A percentile compares a stretch with the other conserved stretches of the same genome.
phyloP scores from a whole-genome alignment of 2,797 vertebrate species.

The Ceryle rudis region DNA sequence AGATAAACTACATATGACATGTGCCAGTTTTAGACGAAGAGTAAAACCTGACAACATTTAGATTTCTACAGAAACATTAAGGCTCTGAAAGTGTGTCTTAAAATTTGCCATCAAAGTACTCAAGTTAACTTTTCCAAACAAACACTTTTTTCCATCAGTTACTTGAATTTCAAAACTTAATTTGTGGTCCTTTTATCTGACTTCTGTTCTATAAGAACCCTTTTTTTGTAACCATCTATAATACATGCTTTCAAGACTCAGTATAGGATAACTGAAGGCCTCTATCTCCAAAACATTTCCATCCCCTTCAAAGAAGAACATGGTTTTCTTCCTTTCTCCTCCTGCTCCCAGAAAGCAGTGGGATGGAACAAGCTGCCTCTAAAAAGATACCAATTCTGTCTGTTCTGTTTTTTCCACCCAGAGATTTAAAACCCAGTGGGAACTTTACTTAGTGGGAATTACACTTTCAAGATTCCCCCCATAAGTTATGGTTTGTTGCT shows the following conservation, averaged over 20 bases:
- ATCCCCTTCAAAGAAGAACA: not conserved
- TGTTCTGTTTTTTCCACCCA: fast-evolving
- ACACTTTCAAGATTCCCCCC: not conserved
- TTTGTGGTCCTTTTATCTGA: not conserved
- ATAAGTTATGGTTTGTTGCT: not conserved
- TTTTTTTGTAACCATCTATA: not conserved
- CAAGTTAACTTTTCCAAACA: not conserved
- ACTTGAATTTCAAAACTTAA: not conserved
- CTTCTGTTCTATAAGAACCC: not conserved
- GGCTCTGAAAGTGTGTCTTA: not conserved
- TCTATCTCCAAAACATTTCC: not conserved
- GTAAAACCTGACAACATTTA: not conserved
- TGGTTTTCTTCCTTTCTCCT: not conserved
- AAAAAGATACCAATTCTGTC: not conserved
- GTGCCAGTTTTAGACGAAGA: not conserved
- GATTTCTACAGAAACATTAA: not conserved
- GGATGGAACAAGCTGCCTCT: not conserved
- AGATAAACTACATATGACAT: not conserved
- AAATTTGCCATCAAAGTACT: not conserved
- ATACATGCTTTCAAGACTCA: not conserved
- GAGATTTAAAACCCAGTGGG: not conserved
- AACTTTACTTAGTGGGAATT: not conserved
- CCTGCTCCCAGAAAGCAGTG: not conserved
- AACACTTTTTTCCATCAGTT: not conserved
- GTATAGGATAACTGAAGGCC: not conserved